Evolutionary conservation across 2,113 vertebrate species (phyloP).

Genomic region (Eidolon helvum): DNA sequence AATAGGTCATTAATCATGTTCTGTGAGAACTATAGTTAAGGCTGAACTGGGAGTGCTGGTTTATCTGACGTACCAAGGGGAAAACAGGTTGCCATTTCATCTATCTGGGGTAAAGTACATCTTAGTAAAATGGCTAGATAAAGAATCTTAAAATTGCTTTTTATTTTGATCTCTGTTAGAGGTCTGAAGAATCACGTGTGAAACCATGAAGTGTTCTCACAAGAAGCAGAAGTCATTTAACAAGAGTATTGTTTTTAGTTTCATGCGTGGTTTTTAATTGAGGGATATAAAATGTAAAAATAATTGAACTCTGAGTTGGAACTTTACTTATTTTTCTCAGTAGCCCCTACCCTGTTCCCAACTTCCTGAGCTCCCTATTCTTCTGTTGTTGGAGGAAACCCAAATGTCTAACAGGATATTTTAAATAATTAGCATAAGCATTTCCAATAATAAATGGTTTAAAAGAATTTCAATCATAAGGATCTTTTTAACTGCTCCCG

Average conservation of each 20-base stretch:
- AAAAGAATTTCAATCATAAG: background rate
- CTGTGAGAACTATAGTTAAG: background rate
- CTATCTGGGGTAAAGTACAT: background rate
- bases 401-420: background rate
- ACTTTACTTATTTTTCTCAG: background rate
- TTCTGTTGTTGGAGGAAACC: background rate
- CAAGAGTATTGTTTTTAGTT: background rate
- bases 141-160: conserved; percentile 45
- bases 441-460: background rate
- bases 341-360: background rate
- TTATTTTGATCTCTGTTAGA: conserved; percentile 17
- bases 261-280: background rate
- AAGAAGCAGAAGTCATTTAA: conserved; percentile 1
- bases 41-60: background rate
- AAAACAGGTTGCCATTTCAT: background rate
- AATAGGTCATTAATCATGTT: conserved; percentile 26
- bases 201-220: background rate
- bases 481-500: background rate
- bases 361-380: background rate
- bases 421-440: background rate
- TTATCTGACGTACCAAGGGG: background rate
- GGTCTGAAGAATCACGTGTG: background rate
- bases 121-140: conserved; percentile 23
- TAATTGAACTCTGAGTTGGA: background rate
- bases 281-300: background rate